Base-by-base conservation (phyloP, 2,888 invertebrate genomes). In the Sussaba pulchella region DNA sequence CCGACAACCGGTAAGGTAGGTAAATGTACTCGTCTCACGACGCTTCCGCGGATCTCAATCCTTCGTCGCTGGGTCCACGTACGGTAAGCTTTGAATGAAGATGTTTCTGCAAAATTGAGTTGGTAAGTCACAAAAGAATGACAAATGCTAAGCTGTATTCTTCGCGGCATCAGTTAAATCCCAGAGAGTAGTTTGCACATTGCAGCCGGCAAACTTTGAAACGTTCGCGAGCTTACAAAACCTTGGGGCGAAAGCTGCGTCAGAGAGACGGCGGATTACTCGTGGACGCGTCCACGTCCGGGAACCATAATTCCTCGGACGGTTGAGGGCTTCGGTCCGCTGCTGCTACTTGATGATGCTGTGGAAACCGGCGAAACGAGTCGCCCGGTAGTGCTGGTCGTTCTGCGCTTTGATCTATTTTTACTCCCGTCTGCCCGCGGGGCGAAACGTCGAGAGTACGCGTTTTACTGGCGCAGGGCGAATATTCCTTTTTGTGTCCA, bases 391-490 rank as follows among this genome's bases (percentile, higher is more conserved):
- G 63, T 45, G 50, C 52, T 39, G 74, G 19, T 26, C 45, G 57
- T 43, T 19, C 47, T 21, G 57, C 43, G 86, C 87, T 88, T 88
- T 88, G 88, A 88, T 88, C 87, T 88, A 88, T 88, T 88, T 83
- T 83, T 74, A 82, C 81, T 24, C 12, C 36, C 47, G 21, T 73
- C 66, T n/a, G n/a, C n/a, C n/a, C n/a, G n/a, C n/a, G n/a, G n/a
- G n/a, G n/a, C n/a, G n/a, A n/a, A n/a, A n/a, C n/a, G n/a, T n/a
- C n/a, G n/a, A n/a, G n/a, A n/a, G n/a, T n/a, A n/a, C n/a, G n/a
- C n/a, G n/a, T n/a, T n/a, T n/a, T n/a, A n/a, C n/a, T n/a, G n/a
- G n/a, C n/a, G n/a, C n/a, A n/a, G n/a, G n/a, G n/a, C n/a, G n/a
- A n/a, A n/a, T n/a, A n/a, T n/a, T n/a, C n/a, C n/a, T n/a, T n/a